Percentiles rank a stretch among this genome's conserved stretches.
Evolutionary conservation across 2,797 vertebrate genomes (phyloP).

Genomic region (Myiotriccus ornatus): DNA sequence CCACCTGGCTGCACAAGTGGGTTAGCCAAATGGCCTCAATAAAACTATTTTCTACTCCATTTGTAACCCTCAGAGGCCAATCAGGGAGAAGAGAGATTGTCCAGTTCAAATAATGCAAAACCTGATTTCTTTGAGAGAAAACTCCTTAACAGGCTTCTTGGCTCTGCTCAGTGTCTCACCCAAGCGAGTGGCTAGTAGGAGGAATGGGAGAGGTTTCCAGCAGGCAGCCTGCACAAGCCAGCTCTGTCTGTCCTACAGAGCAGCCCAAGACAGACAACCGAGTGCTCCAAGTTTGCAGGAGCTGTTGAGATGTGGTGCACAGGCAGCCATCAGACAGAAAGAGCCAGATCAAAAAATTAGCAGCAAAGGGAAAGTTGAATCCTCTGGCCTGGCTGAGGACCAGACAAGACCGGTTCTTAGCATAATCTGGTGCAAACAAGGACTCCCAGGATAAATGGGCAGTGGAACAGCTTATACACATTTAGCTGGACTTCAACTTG

Average conservation of each 20-base stretch:
- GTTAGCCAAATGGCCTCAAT: constrained; percentile 57
- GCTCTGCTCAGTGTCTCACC: constrained; percentile 35
- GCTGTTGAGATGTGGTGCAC: constrained; percentile 31
- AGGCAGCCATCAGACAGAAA: constrained; percentile 16
- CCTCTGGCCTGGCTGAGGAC: constrained; percentile 15
- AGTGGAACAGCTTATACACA: constrained; percentile 39
- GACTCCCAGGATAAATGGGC: constrained; percentile 56
- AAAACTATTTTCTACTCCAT: constrained; percentile 60
- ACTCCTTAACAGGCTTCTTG: constrained; percentile 45
- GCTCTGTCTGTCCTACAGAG: not conserved
- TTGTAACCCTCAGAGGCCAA: constrained; percentile 48
- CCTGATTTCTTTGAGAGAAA: constrained; percentile 45
- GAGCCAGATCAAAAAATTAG: constrained; percentile 30
- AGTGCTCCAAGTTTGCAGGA: constrained; percentile 29
- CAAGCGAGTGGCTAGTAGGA: not conserved
- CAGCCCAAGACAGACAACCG: not conserved
- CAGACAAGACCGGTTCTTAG: constrained; percentile 35
- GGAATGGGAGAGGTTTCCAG: not conserved
- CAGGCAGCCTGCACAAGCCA: not conserved
- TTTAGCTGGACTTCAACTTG: constrained; percentile 3
- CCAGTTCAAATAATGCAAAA: constrained; percentile 58
- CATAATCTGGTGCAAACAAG: constrained; percentile 40
- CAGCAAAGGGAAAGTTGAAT: constrained; percentile 38
- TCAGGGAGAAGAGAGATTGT: constrained; percentile 31
- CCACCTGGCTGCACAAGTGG: constrained; percentile 43